These are phyloP conservation scores for Xylocampa areola DNA, from an alignment of 2,888 invertebrate genomes.

Conservation along the genomic window DNA sequence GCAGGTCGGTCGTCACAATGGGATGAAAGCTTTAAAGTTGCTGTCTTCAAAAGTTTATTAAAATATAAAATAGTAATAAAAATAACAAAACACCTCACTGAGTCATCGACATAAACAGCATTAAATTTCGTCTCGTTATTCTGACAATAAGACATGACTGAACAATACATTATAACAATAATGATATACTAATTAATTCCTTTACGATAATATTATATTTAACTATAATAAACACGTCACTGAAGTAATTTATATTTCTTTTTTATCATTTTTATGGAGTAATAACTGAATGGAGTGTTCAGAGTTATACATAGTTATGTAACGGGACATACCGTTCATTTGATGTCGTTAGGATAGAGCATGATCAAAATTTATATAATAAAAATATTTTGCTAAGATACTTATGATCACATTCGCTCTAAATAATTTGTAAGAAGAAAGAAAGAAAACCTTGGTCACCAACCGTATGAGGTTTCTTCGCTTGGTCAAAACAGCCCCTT, in stretches of 20 bases:
- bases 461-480: too few species aligned
- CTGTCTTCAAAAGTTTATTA: not conserved
- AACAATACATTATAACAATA: slow-evolving; percentile 32
- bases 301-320: too few species aligned
- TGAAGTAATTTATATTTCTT: slow-evolving; percentile 23
- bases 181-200: slow-evolving; percentile 44
- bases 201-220: slow-evolving; percentile 22
- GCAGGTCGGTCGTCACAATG: too few species aligned
- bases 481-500: too few species aligned
- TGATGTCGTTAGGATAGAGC: too few species aligned
- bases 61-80: not conserved
- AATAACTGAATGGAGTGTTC: slow-evolving; percentile 27
- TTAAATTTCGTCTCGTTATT: not conserved
- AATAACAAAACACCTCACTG: not conserved
- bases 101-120: not conserved
- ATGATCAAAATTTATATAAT: too few species aligned
- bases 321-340: too few species aligned
- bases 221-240: slow-evolving; percentile 41
- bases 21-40: too few species aligned
- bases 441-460: too few species aligned
- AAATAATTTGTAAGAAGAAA: too few species aligned
- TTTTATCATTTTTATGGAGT: slow-evolving; percentile 16
- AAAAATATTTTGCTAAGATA: too few species aligned
- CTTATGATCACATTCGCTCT: too few species aligned
- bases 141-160: not conserved